Base-by-base conservation (phyloP, 2,797 vertebrate genomes). In the Heterohyrax brucei region DNA sequence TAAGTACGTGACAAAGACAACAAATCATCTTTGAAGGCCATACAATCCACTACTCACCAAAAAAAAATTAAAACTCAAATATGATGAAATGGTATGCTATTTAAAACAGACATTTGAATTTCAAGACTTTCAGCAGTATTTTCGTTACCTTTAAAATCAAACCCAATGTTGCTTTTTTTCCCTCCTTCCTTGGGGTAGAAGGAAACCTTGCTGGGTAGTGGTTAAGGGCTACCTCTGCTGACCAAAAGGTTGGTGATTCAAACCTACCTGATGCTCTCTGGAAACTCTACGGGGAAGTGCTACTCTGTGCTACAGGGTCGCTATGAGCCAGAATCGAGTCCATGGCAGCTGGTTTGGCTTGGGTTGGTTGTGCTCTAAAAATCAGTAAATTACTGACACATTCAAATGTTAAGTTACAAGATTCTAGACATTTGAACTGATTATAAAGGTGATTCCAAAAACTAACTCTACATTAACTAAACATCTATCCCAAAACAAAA, bases 51-150 rank as follows among this genome's bases (percentile, higher is more conserved):
- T 81, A 50, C 70, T 84, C 26, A 93, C 44, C 5, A 87, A 81
- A 53, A 61, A 30, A 53, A 61, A 30, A 46, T 0, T 39, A 88
- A 53, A 72, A 66, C 14, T 53, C 70, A 93, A 81, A 72, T 48
- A 84, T 26, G 18, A 84, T 30, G 61, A 79, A 87, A 89, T 33
- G 16, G 61, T 77, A 26, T 14, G 19, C 62, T 78, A 75, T 16
- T 87, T 87, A 89, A 94, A 53, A 46, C 13, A 79, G 6, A 64
- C 1, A 14, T 30, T 28, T 39, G 10, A 87, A 88, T 44, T 92
- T 82, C 44, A 64, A 86, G 89, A 82, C 82, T 93, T 93, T 59
- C 28, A 91, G 80, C 64, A 84, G 44, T 91, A 95, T 50, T 84
- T 77, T 94, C 39, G n/a, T 61, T 87, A 86, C 46, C 62, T 92